phyloP scores from a whole-genome alignment of 2,888 invertebrate species.

The Caenorhabditis imperialis region DNA sequence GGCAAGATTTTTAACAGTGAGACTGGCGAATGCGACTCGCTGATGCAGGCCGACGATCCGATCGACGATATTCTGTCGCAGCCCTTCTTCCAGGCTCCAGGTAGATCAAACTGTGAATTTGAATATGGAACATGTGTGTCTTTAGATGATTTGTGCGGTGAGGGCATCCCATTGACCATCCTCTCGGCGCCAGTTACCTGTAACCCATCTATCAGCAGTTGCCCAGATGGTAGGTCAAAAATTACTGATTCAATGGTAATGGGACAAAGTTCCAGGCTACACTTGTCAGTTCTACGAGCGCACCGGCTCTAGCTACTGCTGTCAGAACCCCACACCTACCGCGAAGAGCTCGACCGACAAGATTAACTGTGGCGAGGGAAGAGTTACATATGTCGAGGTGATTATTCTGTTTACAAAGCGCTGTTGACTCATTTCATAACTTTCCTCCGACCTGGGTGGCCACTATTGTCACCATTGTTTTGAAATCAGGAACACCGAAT shows the following conservation, averaged over 20 bases:
- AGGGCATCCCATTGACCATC: slow-evolving; percentile 75
- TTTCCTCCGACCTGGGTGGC: slow-evolving; percentile 45
- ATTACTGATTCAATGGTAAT: neutral
- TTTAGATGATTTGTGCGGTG: slow-evolving; percentile 75
- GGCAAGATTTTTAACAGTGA: slow-evolving; percentile 72
- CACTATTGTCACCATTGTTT: slow-evolving; percentile 7
- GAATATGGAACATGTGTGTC: neutral
- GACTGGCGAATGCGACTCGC: slow-evolving; percentile 67
- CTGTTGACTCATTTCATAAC: slow-evolving; percentile 44
- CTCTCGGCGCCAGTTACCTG: slow-evolving; percentile 76
- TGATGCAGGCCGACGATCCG: slow-evolving; percentile 57
- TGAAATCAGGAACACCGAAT: no score
- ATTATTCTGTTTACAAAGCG: slow-evolving; percentile 12
- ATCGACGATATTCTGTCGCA: slow-evolving; percentile 69
- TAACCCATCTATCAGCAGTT: slow-evolving; percentile 76
- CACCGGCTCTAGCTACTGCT: slow-evolving; percentile 77
- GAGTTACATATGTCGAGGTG: slow-evolving; percentile 76
- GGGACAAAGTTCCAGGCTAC: slow-evolving; percentile 64
- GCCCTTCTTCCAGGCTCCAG: slow-evolving; percentile 77
- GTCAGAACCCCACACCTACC: slow-evolving; percentile 65
- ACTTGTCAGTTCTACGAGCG: slow-evolving; percentile 74
- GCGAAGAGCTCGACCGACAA: slow-evolving; percentile 52
- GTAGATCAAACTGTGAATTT: slow-evolving; percentile 28
- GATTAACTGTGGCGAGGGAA: slow-evolving; percentile 69
- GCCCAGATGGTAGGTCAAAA: slow-evolving; percentile 74